Evolutionary conservation across 2,888 invertebrate genomes (phyloP).

Genomic region (Notodonta dromedarius): DNA sequence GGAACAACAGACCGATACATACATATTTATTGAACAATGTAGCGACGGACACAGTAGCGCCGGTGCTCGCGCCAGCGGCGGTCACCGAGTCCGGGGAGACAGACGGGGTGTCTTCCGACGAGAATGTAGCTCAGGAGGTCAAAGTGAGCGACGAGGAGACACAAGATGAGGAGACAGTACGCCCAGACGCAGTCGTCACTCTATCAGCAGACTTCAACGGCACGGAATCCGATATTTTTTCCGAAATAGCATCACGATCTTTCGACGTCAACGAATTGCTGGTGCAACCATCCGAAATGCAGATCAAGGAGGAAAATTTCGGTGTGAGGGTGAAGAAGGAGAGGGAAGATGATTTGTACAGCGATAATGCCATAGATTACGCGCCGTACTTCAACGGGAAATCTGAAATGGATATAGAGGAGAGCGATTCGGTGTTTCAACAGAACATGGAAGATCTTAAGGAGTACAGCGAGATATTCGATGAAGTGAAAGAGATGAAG

Average conservation of each 20-base stretch:
- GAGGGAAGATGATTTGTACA: conserved; percentile 66
- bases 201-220: conserved; percentile 70
- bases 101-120: conserved; percentile 74
- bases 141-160: conserved; percentile 71
- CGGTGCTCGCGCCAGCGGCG: conserved; percentile 61
- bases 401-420: conserved; percentile 64
- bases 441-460: conserved; percentile 85
- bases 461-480: conserved; percentile 77
- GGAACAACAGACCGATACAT: conserved; percentile 71
- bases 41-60: conserved; percentile 74
- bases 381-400: conserved; percentile 72
- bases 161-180: conserved; percentile 18
- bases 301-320: conserved; percentile 62
- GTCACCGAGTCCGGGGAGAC: conserved; percentile 53
- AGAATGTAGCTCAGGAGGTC: conserved; percentile 76
- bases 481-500: conserved; percentile 67
- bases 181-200: conserved; percentile 70
- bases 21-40: conserved; percentile 81
- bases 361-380: conserved; percentile 77
- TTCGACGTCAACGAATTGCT: conserved; percentile 79
- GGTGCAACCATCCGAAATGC: conserved; percentile 67
- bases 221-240: conserved; percentile 69
- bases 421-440: conserved; percentile 76
- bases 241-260: conserved; percentile 69
- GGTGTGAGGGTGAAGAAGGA: conserved; percentile 68